Conservation (phyloP, 2,113 vertebrate genomes). For the Seriola aureovittata region DNA sequence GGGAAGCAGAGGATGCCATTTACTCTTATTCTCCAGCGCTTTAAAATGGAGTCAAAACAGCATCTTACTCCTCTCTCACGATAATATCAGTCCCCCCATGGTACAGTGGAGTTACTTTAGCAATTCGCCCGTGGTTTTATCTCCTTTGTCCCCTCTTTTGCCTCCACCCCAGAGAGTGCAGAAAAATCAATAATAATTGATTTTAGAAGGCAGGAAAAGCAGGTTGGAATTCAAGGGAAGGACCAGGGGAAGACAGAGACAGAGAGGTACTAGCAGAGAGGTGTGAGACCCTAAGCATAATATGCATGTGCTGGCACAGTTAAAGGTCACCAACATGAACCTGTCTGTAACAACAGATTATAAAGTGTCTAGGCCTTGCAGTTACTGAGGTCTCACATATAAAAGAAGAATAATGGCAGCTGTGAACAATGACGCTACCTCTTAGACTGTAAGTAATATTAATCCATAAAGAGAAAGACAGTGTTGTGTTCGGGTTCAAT, state of each 20-base stretch:
- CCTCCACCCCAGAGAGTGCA: constrained; percentile 80
- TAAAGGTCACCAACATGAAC: constrained; percentile 82
- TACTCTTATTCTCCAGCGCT: constrained; percentile 32
- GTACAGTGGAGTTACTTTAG: constrained; percentile 75
- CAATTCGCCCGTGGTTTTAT: constrained; percentile 82
- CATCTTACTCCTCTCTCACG: constrained; percentile 49
- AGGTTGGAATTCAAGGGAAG: constrained; percentile 81
- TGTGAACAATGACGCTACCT: not conserved
- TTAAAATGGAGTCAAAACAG: constrained; percentile 45
- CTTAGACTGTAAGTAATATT: constrained; percentile 12
- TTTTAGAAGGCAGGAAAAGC: constrained; percentile 79
- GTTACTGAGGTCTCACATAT: constrained; percentile 14
- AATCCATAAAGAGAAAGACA: not conserved
- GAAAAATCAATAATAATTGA: constrained; percentile 86
- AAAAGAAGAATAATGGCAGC: constrained; percentile 29
- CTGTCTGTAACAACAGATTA: constrained; percentile 70
- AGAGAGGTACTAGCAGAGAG: constrained; percentile 59
- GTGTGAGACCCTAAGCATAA: constrained; percentile 65
- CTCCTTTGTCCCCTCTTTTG: constrained; percentile 82
- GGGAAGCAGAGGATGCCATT: constrained; percentile 42
- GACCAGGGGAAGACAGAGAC: constrained; percentile 72
- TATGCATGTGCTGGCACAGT: constrained; percentile 74
- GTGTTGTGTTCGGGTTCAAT: not conserved
- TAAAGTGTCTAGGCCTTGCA: constrained; percentile 52
- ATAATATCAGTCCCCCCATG: constrained; percentile 63